These are phyloP conservation scores for Dynastes hyllus DNA, from an alignment of 2,888 invertebrate genomes.

Conservation along the genomic window DNA sequence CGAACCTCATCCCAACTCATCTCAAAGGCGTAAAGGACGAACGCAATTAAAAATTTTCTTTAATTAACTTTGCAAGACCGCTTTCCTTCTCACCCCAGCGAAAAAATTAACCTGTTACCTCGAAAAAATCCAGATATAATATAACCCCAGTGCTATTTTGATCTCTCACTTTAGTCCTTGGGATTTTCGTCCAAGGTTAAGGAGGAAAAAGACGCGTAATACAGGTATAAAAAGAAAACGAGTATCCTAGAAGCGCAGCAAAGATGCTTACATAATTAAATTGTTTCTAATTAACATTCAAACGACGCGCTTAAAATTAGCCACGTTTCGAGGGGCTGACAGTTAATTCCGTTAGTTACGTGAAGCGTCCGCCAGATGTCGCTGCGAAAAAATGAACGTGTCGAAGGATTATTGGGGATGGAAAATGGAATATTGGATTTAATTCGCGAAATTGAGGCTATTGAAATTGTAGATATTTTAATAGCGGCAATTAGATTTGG, in stretches of 20 bases:
- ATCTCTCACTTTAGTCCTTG: neutral
- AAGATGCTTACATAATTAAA: neutral
- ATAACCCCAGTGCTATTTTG: neutral
- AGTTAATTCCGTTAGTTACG: neutral
- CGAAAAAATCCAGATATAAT: neutral
- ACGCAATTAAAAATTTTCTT: neutral
- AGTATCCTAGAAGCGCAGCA: too few relatives aligned
- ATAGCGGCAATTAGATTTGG: too few relatives aligned
- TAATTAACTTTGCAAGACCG: neutral
- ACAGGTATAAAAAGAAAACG: too few relatives aligned
- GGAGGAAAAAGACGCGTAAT: neutral
- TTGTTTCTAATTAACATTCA: constrained; percentile 4
- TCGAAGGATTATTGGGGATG: too few relatives aligned
- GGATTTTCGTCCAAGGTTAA: neutral
- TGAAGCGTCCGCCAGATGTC: neutral
- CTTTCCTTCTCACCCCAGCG: neutral
- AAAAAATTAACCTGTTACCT: neutral
- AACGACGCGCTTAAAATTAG: neutral
- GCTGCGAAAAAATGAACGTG: neutral
- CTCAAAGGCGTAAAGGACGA: neutral
- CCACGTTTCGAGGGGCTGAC: neutral
- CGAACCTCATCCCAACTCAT: neutral
- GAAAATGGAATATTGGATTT: too few relatives aligned
- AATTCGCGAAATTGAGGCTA: too few relatives aligned
- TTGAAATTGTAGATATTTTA: too few relatives aligned